These are phyloP conservation scores for Calonectris borealis DNA, from an alignment of 2,113 vertebrate species.

Conservation along the genomic window DNA sequence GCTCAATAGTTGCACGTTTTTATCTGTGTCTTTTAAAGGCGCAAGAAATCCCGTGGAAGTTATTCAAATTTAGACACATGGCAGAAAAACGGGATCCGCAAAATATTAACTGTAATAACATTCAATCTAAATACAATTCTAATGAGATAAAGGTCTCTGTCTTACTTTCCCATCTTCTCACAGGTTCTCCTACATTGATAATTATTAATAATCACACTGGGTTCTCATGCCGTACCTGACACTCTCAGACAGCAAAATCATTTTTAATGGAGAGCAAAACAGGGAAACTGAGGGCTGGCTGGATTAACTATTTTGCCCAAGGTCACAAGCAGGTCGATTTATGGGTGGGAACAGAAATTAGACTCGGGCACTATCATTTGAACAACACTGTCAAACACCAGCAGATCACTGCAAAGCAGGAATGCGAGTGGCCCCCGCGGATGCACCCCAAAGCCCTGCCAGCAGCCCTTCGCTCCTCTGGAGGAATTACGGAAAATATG, in stretches of 20 bases:
- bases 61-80: background rate
- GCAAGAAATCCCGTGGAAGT: background rate
- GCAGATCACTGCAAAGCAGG: background rate
- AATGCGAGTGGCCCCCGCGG: fast-evolving
- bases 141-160: background rate
- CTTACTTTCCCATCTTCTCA: background rate
- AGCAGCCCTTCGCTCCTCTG: background rate
- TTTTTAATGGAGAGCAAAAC: constrained; percentile 9
- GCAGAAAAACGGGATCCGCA: background rate
- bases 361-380: background rate
- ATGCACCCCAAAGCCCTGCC: background rate
- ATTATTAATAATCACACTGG: background rate
- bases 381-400: background rate
- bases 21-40: background rate
- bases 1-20: background rate
- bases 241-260: constrained; percentile 34
- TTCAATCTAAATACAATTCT: background rate
- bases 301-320: constrained; percentile 40
- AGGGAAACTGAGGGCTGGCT: constrained; percentile 57
- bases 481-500: background rate
- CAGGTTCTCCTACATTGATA: background rate
- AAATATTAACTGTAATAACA: background rate
- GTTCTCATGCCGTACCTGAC: background rate
- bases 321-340: constrained; percentile 29
- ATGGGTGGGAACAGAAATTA: background rate